phyloP scores from a whole-genome alignment of 1,140 invertebrate genomes.

The Pseudachorutes palmiensis region DNA sequence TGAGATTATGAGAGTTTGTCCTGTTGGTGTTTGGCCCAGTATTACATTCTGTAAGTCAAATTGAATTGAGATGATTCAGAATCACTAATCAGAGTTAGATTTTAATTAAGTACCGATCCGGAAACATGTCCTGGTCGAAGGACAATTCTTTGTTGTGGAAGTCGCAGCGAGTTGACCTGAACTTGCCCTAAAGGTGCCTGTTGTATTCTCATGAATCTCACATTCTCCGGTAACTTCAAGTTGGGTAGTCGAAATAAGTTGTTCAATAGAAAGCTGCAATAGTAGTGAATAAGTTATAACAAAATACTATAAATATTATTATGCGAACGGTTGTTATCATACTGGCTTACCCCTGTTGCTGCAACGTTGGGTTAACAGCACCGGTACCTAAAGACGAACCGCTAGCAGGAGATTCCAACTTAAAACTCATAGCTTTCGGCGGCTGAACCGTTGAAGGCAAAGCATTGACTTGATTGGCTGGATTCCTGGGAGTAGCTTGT shows the following conservation, averaged over 20 bases:
- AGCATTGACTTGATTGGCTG: background rate
- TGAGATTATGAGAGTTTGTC: constrained; percentile 36
- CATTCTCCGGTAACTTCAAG: constrained; percentile 19
- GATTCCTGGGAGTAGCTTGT: background rate
- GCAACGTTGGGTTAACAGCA: background rate
- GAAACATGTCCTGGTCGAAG: constrained; percentile 26
- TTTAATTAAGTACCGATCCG: constrained; percentile 16
- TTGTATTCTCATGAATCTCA: background rate
- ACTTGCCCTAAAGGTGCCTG: background rate
- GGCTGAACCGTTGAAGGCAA: background rate
- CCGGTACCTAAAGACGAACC: background rate
- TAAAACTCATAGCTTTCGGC: background rate
- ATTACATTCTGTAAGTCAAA: constrained; percentile 27
- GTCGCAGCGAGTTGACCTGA: constrained; percentile 9
- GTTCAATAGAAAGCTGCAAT: constrained; percentile 1
- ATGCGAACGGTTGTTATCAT: background rate
- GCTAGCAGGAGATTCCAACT: background rate
- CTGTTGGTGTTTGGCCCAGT: constrained; percentile 32
- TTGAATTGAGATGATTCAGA: background rate
- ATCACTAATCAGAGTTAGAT: constrained; percentile 2
- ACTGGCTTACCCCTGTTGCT: background rate
- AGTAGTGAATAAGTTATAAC: too few species aligned
- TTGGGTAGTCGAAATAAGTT: constrained; percentile 4
- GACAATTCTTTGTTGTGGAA: constrained; percentile 35
- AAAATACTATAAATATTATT: constrained; percentile 1